Evolutionary conservation across 2,888 invertebrate species (phyloP), one percentile per base, ranked within the genome.

Genomic region (Embidobia sp.): DNA sequence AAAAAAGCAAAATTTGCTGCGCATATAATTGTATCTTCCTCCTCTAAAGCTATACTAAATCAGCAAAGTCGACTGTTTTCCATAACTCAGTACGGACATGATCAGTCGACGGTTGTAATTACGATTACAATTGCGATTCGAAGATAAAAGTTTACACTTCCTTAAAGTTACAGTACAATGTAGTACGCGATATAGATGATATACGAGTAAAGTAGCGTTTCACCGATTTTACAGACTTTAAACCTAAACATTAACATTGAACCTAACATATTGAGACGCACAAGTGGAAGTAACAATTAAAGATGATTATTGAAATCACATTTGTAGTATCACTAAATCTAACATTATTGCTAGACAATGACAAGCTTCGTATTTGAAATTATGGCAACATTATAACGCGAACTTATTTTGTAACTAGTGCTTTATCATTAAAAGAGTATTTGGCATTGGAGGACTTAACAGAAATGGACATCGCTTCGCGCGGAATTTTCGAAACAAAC

Each of bases 341-440:
- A 63, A 76, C 46, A 63, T 46, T 63, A 64, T 33, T 75, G 49
- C 55, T 69, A 76, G 49, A 61, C n/a, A 40, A 69, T 76, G 75
- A 76, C 75, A 76, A 76, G 75, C 63, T 76, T 76, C 63, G 75
- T 76, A 63, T 42, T 69, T 49, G 42, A 44, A 61, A 49, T 55
- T 76, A 76, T 76, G 75, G 75, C 75, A 76, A 69, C 75, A 44
- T 55, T 69, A 46, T 61, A 67, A 53, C 53, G 55, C 55, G 40
- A 66, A 26, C 46, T 53, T 55, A 59, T 6, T 63, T 61, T 35
- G n/a, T 13, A 48, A 26, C 11, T 18, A 44, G 33, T 22, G 18
- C 40, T 57, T 66, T 57, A 53, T 27, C 37, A 35, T 57, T 59
- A 40, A 40, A 48, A 75, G 35, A 55, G 22, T 76, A 76, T 76